phyloP scores from a whole-genome alignment of 2,888 invertebrate species.

The Drosophila nigritarsus region DNA sequence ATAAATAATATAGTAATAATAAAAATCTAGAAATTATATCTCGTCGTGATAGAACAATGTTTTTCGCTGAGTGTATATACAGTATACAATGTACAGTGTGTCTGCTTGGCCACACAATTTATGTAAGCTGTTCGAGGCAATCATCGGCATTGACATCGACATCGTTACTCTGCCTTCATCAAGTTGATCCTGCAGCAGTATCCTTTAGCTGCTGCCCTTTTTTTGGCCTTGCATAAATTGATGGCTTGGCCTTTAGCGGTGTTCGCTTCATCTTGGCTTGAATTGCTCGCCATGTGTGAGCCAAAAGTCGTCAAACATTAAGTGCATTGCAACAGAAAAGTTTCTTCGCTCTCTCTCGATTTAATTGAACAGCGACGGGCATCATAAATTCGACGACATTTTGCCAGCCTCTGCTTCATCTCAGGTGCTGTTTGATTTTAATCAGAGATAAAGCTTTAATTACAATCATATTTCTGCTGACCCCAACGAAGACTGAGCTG shows the following conservation, averaged over 20 bases:
- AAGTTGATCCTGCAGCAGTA: background rate
- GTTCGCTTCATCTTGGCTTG: slow-evolving; percentile 5
- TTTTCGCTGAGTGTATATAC: background rate
- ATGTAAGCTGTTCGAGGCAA: slow-evolving; percentile 33
- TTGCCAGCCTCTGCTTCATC: background rate
- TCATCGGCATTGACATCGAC: slow-evolving; percentile 28
- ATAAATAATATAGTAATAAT: background rate
- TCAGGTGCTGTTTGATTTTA: background rate
- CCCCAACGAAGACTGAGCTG: background rate
- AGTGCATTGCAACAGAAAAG: background rate
- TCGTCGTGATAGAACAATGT: background rate
- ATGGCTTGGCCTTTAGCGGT: slow-evolving; percentile 29
- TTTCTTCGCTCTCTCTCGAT: background rate
- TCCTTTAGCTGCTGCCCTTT: slow-evolving; percentile 16
- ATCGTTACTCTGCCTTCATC: slow-evolving; percentile 37
- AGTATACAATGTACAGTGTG: background rate
- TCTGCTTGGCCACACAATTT: slow-evolving; percentile 28
- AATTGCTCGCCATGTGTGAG: background rate
- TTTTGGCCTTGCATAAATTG: slow-evolving; percentile 43
- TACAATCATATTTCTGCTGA: background rate
- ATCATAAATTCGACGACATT: background rate
- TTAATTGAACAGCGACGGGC: slow-evolving; percentile 13
- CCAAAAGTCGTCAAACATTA: slow-evolving; percentile 16
- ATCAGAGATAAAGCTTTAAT: background rate
- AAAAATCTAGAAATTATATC: background rate